Evolutionary conservation across 2,888 invertebrate genomes (phyloP), one percentile per base, ranked within the genome.

Genomic region (Pterostichus madidus): DNA sequence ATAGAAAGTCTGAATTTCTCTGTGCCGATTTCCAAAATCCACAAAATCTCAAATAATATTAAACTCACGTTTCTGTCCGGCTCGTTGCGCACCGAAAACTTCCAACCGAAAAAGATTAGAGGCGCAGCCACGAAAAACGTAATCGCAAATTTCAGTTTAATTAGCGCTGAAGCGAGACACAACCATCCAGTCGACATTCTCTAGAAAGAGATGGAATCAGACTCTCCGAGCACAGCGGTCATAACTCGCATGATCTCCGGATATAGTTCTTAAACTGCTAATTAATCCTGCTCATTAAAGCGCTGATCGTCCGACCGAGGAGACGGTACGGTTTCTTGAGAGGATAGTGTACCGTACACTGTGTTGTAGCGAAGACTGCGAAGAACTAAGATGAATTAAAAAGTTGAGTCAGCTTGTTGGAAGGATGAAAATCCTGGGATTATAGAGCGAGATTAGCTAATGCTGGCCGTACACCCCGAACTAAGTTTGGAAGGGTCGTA

Each of bases 201-300:
- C 35, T 3, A 10, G 53, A 77, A 15, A 32, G 56, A 77, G 75
- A 75, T 24, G 32, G 17, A 10, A 24, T 49, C n/a, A 11, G n/a
- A 31, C 44, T 39, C 44, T 71, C 52, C 10, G n/a, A 11, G 35
- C 76, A 53, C 31, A 78, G 61, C 64, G 79, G 79, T 79, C 79
- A 79, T 79, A 79, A 79, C 79, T 79, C 79, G 79, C 79, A 79
- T 79, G 79, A 79, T 79, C 79, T 79, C 61, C 49, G 85, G 86
- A 85, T 86, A 85, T 86, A 85, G 86, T 86, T 86, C 85, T 85
- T 84, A 84, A 85, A 85, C 86, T 85, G 86, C 84, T 86, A 86
- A 86, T 86, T 86, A 86, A 86, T 86, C 86, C 86, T 84, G 84
- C 85, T 86, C 85, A 86, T 86, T 86, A 85, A 85, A 84, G 84